These are phyloP conservation scores for Stictocephala bisonia DNA, from an alignment of 2,888 invertebrate species.

Conservation along the genomic window DNA sequence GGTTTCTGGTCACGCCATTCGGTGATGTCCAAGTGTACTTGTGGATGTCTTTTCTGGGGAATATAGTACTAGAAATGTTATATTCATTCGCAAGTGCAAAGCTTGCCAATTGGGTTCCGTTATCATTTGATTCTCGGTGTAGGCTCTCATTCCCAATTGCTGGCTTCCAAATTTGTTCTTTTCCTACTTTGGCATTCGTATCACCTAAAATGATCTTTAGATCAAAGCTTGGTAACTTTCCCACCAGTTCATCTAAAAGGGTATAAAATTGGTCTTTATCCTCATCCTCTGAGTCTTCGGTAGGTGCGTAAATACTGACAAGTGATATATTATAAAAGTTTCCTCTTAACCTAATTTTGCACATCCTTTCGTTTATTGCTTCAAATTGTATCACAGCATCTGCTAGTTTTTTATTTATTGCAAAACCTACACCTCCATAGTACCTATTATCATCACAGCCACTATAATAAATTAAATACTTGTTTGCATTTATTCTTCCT, in stretches of 20 bases:
- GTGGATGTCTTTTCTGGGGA: constrained; percentile 5
- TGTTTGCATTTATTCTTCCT: no score
- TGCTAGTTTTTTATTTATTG: no score
- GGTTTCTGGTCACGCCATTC: constrained; percentile 45
- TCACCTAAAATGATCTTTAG: constrained; percentile 28
- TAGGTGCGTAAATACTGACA: no score
- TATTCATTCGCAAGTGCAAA: constrained; percentile 43
- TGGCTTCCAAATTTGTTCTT: constrained; percentile 12
- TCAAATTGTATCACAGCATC: no score
- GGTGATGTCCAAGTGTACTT: constrained; percentile 47
- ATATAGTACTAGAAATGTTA: constrained; percentile 32
- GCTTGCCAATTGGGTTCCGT: constrained; percentile 8
- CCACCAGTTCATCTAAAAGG: constrained; percentile 13
- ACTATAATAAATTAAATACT: no score
- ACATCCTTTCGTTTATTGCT: no score
- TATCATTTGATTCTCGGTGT: constrained; percentile 9
- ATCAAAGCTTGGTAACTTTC: constrained; percentile 32
- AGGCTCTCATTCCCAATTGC: constrained; percentile 23
- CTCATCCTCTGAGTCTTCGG: constrained; percentile 29
- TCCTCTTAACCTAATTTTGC: no score
- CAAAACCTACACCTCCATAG: no score
- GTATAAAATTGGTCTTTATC: constrained; percentile 15
- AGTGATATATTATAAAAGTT: no score
- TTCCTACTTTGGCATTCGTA: constrained; percentile 11
- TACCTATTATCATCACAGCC: no score